Conservation (phyloP, 2,888 invertebrate species). For the Eledona agricola region DNA sequence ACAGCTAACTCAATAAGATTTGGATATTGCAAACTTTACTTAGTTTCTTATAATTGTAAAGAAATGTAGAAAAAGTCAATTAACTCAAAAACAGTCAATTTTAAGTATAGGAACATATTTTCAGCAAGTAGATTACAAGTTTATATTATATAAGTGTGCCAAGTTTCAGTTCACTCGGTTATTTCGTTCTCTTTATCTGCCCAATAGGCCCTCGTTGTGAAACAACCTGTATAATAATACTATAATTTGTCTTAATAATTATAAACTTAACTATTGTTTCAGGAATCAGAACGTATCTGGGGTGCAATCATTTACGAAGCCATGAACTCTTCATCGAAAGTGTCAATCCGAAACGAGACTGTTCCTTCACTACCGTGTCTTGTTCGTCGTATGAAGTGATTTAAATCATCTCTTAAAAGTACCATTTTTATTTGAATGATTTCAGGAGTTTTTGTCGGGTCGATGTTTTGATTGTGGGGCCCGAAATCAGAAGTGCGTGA, state of each 20-base stretch:
- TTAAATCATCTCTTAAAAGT: neutral
- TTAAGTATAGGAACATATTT: constrained; percentile 7
- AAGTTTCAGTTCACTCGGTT: no score
- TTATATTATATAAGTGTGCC: no score
- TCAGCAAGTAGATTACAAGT: no score
- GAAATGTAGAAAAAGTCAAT: no score
- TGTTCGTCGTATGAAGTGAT: constrained; percentile 80
- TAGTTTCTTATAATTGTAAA: no score
- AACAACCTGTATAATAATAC: no score
- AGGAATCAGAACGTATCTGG: constrained; percentile 75
- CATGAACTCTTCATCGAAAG: constrained; percentile 87
- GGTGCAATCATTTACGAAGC: constrained; percentile 89
- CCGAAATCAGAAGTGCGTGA: constrained; percentile 73
- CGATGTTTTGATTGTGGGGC: constrained; percentile 75
- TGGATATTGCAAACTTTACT: no score
- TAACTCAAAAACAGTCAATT: constrained; percentile 5
- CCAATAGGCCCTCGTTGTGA: no score
- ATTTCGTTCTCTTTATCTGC: no score
- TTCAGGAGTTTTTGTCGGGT: constrained; percentile 73
- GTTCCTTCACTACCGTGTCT: constrained; percentile 80
- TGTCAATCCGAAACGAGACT: constrained; percentile 70
- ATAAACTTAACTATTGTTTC: constrained; percentile 44
- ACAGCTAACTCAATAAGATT: no score
- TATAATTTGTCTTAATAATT: no score
- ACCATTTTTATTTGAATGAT: constrained; percentile 34